A percentile compares a stretch with the other conserved stretches of the same genome.
phyloP scores from a whole-genome alignment of 2,797 vertebrate genomes.

The Falco naumanni region DNA sequence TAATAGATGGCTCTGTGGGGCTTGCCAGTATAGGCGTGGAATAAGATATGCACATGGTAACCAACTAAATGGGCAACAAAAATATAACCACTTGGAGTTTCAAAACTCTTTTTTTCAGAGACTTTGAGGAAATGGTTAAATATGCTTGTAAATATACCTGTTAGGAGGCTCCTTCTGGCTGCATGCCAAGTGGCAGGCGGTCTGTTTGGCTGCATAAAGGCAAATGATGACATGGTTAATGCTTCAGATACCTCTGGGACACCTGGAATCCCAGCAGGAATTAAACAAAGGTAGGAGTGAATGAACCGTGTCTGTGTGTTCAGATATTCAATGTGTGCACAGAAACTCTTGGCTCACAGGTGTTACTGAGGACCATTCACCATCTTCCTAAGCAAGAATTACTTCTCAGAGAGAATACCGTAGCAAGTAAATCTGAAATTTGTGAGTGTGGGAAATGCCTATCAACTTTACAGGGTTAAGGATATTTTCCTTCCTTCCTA shows the following conservation, averaged over 20 bases:
- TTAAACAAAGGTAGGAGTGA: background rate
- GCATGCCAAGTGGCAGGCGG: background rate
- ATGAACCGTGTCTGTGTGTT: background rate
- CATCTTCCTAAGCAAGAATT: background rate
- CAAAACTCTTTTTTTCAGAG: background rate
- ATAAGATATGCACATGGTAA: background rate
- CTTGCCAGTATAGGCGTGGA: background rate
- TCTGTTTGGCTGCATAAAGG: background rate
- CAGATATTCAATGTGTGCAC: background rate
- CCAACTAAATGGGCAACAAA: background rate
- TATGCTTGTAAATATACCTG: background rate
- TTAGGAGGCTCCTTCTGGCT: background rate
- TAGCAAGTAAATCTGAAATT: background rate
- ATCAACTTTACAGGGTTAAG: background rate
- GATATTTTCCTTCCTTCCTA: background rate
- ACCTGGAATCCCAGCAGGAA: background rate
- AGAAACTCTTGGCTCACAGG: background rate
- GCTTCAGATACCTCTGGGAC: background rate
- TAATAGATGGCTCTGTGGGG: background rate
- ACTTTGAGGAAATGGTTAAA: background rate
- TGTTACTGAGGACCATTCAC: background rate
- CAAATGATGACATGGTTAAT: rapidly evolving
- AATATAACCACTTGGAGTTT: background rate
- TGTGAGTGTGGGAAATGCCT: background rate
- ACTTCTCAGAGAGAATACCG: background rate